A percentile compares a stretch with the other conserved stretches of the same genome.
phyloP scores from a whole-genome alignment of 2,888 invertebrate species.

The Drosophila nr. perissopoda region DNA sequence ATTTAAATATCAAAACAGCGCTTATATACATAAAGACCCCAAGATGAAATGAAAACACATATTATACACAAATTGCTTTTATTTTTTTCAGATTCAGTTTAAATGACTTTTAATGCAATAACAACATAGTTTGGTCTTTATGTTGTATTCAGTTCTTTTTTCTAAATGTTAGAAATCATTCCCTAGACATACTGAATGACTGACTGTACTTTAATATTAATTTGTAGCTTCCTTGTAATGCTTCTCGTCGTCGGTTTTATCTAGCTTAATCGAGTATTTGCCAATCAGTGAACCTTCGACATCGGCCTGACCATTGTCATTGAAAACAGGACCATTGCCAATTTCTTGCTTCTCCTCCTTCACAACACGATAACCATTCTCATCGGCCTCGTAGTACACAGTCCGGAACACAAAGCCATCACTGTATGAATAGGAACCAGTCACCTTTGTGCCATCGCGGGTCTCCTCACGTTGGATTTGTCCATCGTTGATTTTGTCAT shows the following conservation, averaged over 20 bases:
- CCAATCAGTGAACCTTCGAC: slow-evolving; percentile 85
- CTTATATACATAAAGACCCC: too few relatives aligned
- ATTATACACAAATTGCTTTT: background rate
- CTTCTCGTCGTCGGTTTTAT: slow-evolving; percentile 82
- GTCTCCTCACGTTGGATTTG: slow-evolving; percentile 83
- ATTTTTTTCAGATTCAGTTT: slow-evolving; percentile 22
- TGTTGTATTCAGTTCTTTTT: slow-evolving; percentile 81
- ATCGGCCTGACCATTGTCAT: slow-evolving; percentile 85
- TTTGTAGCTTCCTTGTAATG: slow-evolving; percentile 77
- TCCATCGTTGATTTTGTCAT: slow-evolving; percentile 86
- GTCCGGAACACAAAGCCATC: slow-evolving; percentile 87
- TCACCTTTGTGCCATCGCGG: slow-evolving; percentile 83
- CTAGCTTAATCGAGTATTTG: slow-evolving; percentile 85
- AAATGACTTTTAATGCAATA: slow-evolving; percentile 43
- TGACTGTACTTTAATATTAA: slow-evolving; percentile 26
- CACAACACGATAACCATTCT: slow-evolving; percentile 87
- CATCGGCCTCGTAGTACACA: slow-evolving; percentile 87
- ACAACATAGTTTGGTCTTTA: slow-evolving; percentile 41
- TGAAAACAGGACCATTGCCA: slow-evolving; percentile 86
- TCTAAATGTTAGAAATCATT: slow-evolving; percentile 82
- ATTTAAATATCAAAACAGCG: too few relatives aligned
- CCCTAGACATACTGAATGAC: slow-evolving; percentile 8
- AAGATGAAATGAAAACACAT: background rate
- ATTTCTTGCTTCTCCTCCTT: slow-evolving; percentile 86
- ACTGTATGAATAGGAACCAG: slow-evolving; percentile 87